Base-by-base conservation (phyloP, 1,140 invertebrate genomes). In the Ganaspis sp. region DNA sequence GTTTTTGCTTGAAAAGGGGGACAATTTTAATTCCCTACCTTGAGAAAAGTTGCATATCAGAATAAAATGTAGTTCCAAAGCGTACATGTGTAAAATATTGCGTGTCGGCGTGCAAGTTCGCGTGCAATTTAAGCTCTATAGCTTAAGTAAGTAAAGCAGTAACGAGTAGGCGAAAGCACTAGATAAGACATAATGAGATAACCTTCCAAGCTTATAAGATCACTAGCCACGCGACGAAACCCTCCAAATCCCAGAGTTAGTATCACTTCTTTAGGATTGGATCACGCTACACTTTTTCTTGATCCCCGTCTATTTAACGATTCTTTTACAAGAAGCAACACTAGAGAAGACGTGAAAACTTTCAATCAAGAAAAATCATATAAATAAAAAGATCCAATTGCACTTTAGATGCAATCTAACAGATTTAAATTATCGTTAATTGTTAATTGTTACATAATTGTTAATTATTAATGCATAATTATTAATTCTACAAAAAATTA, bases 131-230 rank as follows among this genome's bases (percentile, higher is more conserved):
- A 89, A 88, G 86, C 86, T 86, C 85, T 76, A 72, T 77, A 85
- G 85, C 85, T 80, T 79, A 84, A 82, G 83, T 84, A 81, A 49
- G 45, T 49, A 49, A 49, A 82, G 84, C 82, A 84, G 26, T 26
- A 64, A 1, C 23, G 58, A 64, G 58, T 64, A n/a, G 58, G 58
- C 83, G 84, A 87, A 88, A 90, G 87, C 86, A 87, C 78, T 82
- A 88, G 89, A 90, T 90, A 88, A 89, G 84, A 85, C 82, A 82
- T 90, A 90, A 90, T 90, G 87, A 90, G 88, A 90, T 89, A 89
- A 90, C 87, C 87, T 88, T 85, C 80, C 80, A 74, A 81, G 87
- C 86, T 90, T 90, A 90, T 89, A 88, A 89, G 89, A 90, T 90
- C 88, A 90, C 83, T 83, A 77, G 81, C 88, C 89, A 90, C 88